Evolutionary conservation across 1,140 invertebrate genomes (phyloP), one percentile per base, ranked within the genome.

Genomic region (Hirudo medicinalis): DNA sequence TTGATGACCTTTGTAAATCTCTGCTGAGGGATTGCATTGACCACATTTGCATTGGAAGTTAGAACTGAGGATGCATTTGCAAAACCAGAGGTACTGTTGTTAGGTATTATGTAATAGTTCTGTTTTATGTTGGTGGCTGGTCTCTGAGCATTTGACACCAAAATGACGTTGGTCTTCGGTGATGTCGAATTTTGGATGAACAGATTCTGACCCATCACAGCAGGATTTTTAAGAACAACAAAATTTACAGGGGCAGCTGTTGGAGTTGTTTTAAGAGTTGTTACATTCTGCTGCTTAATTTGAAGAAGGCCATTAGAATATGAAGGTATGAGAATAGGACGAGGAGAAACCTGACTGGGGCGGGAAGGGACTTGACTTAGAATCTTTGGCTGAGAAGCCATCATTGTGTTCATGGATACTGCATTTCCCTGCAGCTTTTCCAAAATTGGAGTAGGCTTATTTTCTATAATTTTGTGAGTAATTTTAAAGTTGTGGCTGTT

Each of bases 41-140:
- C 29, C 43, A 49, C 43, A 9, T 13, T 49, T 17, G 43, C 43
- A 17, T 49, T 49, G 43, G 40, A 66, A 54, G 36, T 57, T 66
- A 71, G 60, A 43, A 75, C 69, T n/a, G 55, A 71, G 67, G 27
- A 72, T 40, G 57, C 49, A 79, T 82, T 78, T 81, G 80, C 76
- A 77, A 78, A 77, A 80, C 76, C 77, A 76, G 77, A 76, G 57
- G 71, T 40, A 29, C 88, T 89, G 43, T 70, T 70, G 69, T 70
- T 70, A 19, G 69, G 43, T 27, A 70, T 54, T 27, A 70, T 36
- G 53, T 53, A 53, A 49, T 22, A 70, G 25, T n/a, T 29, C 19
- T 2, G 53, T 25, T 49, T 70, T 19, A 17, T 53, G 69, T 25
- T 63, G 57, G 57, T n/a, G 29, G 57, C 29, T n/a, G 22, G 57